Percentiles rank a stretch among this genome's conserved stretches.
Evolutionary conservation across 2,113 vertebrate genomes (phyloP).

Genomic region (Pipa parva): DNA sequence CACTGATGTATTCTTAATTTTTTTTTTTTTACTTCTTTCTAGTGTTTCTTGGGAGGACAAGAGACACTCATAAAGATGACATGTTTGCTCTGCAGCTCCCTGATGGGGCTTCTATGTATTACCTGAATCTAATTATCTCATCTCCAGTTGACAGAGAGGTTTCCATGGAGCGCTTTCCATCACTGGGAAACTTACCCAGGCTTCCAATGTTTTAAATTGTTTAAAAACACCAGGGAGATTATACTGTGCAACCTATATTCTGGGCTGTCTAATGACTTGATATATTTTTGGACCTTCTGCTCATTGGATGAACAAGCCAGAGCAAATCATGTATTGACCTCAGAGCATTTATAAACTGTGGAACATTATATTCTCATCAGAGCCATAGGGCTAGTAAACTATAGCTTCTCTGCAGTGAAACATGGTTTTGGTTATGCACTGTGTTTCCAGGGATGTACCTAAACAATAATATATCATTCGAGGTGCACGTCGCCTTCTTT

Average conservation of each 20-base stretch:
- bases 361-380: slow-evolving; percentile 95
- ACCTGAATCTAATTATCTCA: slow-evolving; percentile 82
- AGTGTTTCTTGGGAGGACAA: slow-evolving; percentile 56
- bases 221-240: slow-evolving; percentile 55
- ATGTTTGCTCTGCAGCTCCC: slow-evolving; percentile 68
- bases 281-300: slow-evolving; percentile 80
- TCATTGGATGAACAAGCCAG: slow-evolving; percentile 79
- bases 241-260: slow-evolving; percentile 43
- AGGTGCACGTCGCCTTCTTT: slow-evolving; percentile 88
- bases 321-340: slow-evolving; percentile 96
- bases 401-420: slow-evolving; percentile 87
- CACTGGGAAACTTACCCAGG: slow-evolving; percentile 62
- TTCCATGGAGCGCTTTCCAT: slow-evolving; percentile 66
- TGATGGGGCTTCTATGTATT: slow-evolving; percentile 73
- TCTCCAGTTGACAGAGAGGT: slow-evolving; percentile 69
- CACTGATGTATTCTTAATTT: slow-evolving; percentile 46
- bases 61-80: slow-evolving; percentile 70
- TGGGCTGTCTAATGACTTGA: slow-evolving; percentile 74
- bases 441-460: slow-evolving; percentile 72
- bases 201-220: slow-evolving; percentile 63
- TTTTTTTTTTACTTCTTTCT: slow-evolving; percentile 52
- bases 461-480: slow-evolving; percentile 89
- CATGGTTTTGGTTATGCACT: slow-evolving; percentile 92
- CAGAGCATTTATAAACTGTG: slow-evolving; percentile 86
- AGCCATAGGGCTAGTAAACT: slow-evolving; percentile 87